Conservation (phyloP, 2,113 vertebrate species). For the Corythornis cristatus region DNA sequence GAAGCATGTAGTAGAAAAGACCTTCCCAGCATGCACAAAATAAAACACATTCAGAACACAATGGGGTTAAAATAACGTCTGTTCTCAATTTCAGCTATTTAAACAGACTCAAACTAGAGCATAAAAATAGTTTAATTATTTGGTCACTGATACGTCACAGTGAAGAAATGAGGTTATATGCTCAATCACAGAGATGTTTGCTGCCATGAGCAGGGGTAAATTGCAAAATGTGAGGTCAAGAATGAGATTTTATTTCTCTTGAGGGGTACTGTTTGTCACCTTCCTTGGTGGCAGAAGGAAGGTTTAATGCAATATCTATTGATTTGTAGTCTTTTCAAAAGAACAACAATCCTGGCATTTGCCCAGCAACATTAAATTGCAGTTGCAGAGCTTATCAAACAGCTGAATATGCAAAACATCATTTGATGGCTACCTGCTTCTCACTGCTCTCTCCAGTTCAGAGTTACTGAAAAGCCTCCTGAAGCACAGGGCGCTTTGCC, state of each 20-base stretch:
- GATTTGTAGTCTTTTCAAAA: slow-evolving; percentile 38
- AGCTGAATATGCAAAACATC: slow-evolving; percentile 17
- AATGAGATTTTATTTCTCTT: background rate
- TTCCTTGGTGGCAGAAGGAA: background rate
- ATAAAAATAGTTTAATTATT: background rate
- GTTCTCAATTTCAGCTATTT: background rate
- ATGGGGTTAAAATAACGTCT: background rate
- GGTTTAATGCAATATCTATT: slow-evolving; percentile 5
- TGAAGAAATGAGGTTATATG: background rate
- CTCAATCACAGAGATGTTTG: background rate
- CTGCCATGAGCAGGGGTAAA: background rate
- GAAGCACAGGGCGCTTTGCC: background rate
- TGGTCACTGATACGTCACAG: background rate
- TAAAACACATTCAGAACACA: background rate
- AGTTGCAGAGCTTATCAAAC: slow-evolving; percentile 1
- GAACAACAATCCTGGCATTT: slow-evolving; percentile 24
- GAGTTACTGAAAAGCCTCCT: background rate
- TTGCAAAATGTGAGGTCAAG: background rate
- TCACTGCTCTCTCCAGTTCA: background rate
- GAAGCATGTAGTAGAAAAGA: background rate
- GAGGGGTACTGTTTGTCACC: background rate
- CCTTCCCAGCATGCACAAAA: background rate
- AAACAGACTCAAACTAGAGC: background rate
- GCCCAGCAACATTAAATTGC: background rate
- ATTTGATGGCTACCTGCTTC: slow-evolving; percentile 3